Conservation (phyloP, 2,113 vertebrate species). For the Sterna hirundo region DNA sequence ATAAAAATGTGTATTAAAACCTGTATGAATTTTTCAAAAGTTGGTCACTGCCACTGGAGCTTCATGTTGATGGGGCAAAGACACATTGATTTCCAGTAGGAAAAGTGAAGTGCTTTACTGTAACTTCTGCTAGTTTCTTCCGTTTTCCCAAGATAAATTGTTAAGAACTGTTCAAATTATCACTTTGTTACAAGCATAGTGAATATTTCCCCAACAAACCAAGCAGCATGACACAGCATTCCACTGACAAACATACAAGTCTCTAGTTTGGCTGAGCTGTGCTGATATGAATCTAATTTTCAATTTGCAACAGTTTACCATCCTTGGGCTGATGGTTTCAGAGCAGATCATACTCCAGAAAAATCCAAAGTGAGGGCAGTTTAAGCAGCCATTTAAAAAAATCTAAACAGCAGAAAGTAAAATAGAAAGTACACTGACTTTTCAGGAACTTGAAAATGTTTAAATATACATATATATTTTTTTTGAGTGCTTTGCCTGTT, state of each 20-base stretch:
- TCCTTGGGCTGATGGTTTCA: not conserved
- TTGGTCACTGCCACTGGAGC: not conserved
- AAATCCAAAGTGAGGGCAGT: not conserved
- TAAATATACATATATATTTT: not conserved
- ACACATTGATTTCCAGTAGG: not conserved
- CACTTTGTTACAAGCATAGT: not conserved
- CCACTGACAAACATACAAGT: not conserved
- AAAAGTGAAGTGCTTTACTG: not conserved
- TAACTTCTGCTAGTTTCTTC: not conserved
- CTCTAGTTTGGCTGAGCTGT: not conserved
- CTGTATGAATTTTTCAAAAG: not conserved
- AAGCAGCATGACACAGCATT: not conserved
- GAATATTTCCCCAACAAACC: not conserved
- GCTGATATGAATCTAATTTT: not conserved
- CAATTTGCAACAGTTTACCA: not conserved
- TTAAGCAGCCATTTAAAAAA: not conserved
- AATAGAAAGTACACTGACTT: not conserved
- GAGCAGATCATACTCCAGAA: not conserved
- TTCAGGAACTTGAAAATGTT: not conserved
- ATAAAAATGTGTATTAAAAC: not conserved
- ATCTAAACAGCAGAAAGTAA: not conserved
- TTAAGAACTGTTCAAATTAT: not conserved
- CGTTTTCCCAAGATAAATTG: not conserved
- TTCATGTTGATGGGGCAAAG: not conserved
- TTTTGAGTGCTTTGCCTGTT: not conserved